Evolutionary conservation across 2,888 invertebrate species (phyloP).

Genomic region (Stomorhina lunata): DNA sequence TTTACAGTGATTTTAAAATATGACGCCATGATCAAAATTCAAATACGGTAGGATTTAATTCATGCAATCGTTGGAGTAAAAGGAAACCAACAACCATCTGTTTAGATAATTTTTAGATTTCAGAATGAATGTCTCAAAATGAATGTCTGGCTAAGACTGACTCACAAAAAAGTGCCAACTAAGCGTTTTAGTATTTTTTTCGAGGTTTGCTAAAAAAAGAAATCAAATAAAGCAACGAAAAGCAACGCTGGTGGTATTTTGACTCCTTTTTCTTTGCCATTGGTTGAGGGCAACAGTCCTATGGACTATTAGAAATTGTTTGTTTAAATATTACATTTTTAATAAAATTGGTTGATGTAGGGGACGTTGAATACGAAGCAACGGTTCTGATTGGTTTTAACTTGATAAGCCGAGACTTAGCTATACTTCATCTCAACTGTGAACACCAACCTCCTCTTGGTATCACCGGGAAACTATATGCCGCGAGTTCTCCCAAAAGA

Average conservation of each 20-base stretch:
- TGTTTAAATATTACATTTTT: too few relatives aligned
- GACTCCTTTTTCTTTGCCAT: constrained; percentile 47
- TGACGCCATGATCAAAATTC: constrained; percentile 62
- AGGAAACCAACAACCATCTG: constrained; percentile 56
- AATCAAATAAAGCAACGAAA: constrained; percentile 14
- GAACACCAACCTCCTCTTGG: too few relatives aligned
- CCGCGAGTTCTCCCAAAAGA: too few relatives aligned
- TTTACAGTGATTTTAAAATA: constrained; percentile 32
- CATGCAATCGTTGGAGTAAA: constrained; percentile 34
- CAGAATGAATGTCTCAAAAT: constrained; percentile 39
- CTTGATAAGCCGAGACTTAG: too few relatives aligned
- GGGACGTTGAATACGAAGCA: too few relatives aligned
- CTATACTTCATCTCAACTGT: too few relatives aligned
- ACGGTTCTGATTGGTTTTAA: too few relatives aligned
- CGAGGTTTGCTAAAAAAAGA: neutral
- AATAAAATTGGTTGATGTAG: too few relatives aligned
- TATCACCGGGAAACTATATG: too few relatives aligned
- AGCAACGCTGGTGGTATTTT: constrained; percentile 67
- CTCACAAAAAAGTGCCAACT: constrained; percentile 54
- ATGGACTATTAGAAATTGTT: too few relatives aligned
- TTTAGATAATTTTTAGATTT: constrained; percentile 20
- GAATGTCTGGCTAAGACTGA: neutral
- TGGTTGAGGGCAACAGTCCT: constrained; percentile 16
- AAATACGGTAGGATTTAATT: constrained; percentile 54
- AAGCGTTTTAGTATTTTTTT: constrained; percentile 52